These are phyloP conservation scores for Pachyramphus minor DNA, from an alignment of 2,113 vertebrate species.

Conservation along the genomic window DNA sequence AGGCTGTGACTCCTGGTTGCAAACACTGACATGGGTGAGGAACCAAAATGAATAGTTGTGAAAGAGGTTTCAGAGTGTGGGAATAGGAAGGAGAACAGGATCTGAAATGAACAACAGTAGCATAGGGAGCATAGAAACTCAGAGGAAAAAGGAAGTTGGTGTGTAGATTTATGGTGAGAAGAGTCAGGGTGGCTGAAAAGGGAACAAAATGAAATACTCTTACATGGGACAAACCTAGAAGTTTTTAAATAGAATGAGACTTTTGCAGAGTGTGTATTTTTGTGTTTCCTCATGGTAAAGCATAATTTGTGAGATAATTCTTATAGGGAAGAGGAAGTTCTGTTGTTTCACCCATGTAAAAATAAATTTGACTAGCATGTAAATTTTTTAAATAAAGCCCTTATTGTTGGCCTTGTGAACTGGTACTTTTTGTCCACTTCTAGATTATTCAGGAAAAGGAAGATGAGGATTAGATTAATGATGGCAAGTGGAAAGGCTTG, in stretches of 20 bases:
- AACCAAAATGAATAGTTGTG: background rate
- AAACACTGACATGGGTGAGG: background rate
- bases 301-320: background rate
- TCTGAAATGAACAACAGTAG: background rate
- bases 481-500: background rate
- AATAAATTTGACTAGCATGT: constrained; percentile 39
- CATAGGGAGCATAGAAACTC: background rate
- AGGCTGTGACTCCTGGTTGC: background rate
- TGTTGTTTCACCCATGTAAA: background rate
- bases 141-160: background rate
- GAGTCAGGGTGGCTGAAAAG: background rate
- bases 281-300: background rate
- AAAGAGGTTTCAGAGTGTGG: background rate
- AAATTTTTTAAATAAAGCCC: background rate
- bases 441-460: background rate
- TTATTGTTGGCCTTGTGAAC: background rate
- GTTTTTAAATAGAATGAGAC: background rate
- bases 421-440: background rate
- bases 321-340: constrained; percentile 13
- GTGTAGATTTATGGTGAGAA: background rate
- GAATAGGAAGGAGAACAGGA: background rate
- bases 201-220: background rate
- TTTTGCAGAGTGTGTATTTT: background rate
- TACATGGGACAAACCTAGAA: background rate
- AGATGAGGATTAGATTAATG: background rate